phyloP scores from a whole-genome alignment of 1,140 invertebrate genomes.

The Eriosoma lanigerum region DNA sequence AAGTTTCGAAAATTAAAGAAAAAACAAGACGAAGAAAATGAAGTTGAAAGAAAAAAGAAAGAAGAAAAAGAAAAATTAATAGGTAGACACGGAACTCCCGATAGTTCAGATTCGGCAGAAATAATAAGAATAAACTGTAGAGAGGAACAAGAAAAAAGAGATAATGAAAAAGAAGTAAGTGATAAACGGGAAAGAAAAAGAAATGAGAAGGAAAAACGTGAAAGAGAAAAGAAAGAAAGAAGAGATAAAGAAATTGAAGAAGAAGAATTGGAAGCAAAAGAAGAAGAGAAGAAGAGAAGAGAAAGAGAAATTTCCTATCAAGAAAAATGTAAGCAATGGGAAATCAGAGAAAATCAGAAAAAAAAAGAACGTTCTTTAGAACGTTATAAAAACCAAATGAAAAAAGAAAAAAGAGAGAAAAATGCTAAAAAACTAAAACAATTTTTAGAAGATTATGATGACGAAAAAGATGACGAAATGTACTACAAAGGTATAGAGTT shows the following conservation, averaged over 20 bases:
- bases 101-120: slow-evolving; percentile 41
- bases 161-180: slow-evolving; percentile 61
- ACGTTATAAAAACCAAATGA: slow-evolving; percentile 77
- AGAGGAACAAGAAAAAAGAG: slow-evolving; percentile 52
- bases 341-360: slow-evolving; percentile 88
- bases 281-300: slow-evolving; percentile 83
- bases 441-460: slow-evolving; percentile 98
- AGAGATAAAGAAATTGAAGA: slow-evolving; percentile 76
- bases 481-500: slow-evolving; percentile 94
- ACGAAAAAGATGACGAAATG: slow-evolving; percentile 93
- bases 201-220: slow-evolving; percentile 56
- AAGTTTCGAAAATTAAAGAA: slow-evolving; percentile 97
- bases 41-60: slow-evolving; percentile 58
- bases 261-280: slow-evolving; percentile 85
- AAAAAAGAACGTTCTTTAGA: slow-evolving; percentile 91
- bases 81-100: slow-evolving; percentile 27
- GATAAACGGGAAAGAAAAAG: slow-evolving; percentile 60
- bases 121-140: slow-evolving; percentile 40
- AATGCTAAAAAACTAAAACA: slow-evolving; percentile 94
- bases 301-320: slow-evolving; percentile 95
- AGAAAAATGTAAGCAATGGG: slow-evolving; percentile 80
- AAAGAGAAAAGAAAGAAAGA: slow-evolving; percentile 56
- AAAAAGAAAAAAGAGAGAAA: slow-evolving; percentile 79
- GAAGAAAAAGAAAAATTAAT: slow-evolving; percentile 51
- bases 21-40: slow-evolving; percentile 69